Percentiles rank a stretch among this genome's conserved stretches.
phyloP scores from a whole-genome alignment of 1,140 invertebrate genomes.

The Bathynomus jamesi region DNA sequence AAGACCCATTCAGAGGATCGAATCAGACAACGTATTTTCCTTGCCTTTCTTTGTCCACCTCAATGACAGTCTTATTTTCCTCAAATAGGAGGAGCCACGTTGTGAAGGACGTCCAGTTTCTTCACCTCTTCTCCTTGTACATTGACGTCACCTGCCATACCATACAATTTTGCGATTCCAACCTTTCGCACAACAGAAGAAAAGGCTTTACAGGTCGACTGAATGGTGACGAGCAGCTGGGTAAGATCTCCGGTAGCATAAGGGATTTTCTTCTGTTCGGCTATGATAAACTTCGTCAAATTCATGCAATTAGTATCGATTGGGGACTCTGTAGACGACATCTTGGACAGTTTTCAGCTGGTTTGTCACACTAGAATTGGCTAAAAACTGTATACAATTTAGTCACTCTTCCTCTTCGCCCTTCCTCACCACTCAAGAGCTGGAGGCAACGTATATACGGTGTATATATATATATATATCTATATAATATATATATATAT shows the following conservation, averaged over 20 bases:
- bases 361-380: too few relatives aligned
- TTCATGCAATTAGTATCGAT: slow-evolving; percentile 91
- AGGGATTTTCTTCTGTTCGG: slow-evolving; percentile 78
- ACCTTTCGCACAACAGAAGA: slow-evolving; percentile 93
- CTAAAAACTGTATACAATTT: too few relatives aligned
- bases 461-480: too few relatives aligned
- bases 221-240: slow-evolving; percentile 87
- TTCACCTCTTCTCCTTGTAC: slow-evolving; percentile 98
- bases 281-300: slow-evolving; percentile 85
- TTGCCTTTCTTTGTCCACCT: slow-evolving; percentile 73
- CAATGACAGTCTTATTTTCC: slow-evolving; percentile 84
- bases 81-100: slow-evolving; percentile 88
- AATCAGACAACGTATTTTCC: slow-evolving; percentile 98
- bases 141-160: slow-evolving; percentile 90
- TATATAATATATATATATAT: too few relatives aligned
- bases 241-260: slow-evolving; percentile 90
- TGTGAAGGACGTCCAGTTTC: slow-evolving; percentile 92
- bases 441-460: too few relatives aligned
- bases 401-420: too few relatives aligned
- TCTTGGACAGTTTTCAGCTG: too few relatives aligned
- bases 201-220: slow-evolving; percentile 95
- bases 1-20: slow-evolving; percentile 96
- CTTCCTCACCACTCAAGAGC: too few relatives aligned
- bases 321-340: slow-evolving; percentile 21
- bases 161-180: slow-evolving; percentile 85